A percentile compares a stretch with the other conserved stretches of the same genome.
Conservation (phyloP, 2,888 invertebrate genomes). For the Tipula helvola region DNA sequence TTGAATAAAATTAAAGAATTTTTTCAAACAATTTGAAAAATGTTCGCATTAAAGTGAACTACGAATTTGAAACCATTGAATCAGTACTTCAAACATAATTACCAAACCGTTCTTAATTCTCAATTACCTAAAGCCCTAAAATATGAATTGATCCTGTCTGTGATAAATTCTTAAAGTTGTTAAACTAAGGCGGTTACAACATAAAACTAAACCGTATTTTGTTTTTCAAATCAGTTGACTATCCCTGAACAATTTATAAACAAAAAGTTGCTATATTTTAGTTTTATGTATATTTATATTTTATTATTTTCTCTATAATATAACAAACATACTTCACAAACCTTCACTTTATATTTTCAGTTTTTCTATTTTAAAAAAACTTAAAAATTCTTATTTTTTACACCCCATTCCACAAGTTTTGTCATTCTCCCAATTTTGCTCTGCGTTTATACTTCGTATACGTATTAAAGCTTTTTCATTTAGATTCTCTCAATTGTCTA, state of each 20-base stretch:
- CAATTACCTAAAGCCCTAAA: too few relatives aligned
- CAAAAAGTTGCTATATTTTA: background rate
- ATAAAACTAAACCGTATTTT: background rate
- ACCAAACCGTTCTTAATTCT: too few relatives aligned
- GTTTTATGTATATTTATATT: background rate
- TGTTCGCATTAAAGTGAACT: too few relatives aligned
- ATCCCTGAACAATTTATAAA: background rate
- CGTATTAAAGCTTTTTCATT: background rate
- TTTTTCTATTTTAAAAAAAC: background rate
- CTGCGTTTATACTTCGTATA: background rate
- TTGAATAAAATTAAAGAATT: too few relatives aligned
- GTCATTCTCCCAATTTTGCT: background rate
- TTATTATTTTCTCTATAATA: background rate
- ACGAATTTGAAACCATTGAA: too few relatives aligned
- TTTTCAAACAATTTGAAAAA: too few relatives aligned
- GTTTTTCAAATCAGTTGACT: background rate
- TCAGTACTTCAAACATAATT: too few relatives aligned
- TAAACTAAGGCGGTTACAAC: background rate
- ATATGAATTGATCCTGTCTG: too few relatives aligned
- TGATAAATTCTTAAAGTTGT: background rate
- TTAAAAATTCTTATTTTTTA: background rate
- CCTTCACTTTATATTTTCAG: background rate
- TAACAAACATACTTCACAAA: background rate
- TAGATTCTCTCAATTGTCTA: background rate
- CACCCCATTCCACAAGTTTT: background rate